Conservation (phyloP, 2,888 invertebrate genomes). For the Drosophila niveifrons region DNA sequence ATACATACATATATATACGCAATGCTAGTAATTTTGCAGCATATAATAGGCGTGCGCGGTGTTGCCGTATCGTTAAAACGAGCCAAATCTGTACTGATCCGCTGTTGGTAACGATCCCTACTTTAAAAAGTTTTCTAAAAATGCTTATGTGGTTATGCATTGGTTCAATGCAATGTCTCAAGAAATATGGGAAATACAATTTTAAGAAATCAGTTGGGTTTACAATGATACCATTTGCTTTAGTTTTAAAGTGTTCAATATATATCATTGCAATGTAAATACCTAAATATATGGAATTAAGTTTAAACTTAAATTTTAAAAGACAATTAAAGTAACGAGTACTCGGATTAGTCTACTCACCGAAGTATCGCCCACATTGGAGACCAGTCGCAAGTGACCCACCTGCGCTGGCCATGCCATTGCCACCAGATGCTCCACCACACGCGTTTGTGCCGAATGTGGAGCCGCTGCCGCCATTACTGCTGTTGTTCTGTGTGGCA, state of each 20-base stretch:
- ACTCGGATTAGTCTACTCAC: conserved; percentile 41
- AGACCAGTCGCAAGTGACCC: conserved; percentile 29
- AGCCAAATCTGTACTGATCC: background rate
- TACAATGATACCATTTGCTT: no score
- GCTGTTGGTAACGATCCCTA: no score
- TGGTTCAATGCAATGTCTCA: no score
- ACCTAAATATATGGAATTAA: no score
- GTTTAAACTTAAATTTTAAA: no score
- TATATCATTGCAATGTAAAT: no score
- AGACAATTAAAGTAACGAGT: no score
- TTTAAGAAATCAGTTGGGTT: no score
- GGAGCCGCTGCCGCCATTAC: conserved; percentile 9
- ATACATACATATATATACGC: conserved; percentile 2
- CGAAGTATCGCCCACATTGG: conserved; percentile 55
- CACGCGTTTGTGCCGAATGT: conserved; percentile 39
- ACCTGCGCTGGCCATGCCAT: conserved; percentile 26
- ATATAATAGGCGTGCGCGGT: conserved; percentile 8
- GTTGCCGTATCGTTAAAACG: conserved; percentile 39
- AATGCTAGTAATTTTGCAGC: conserved; percentile 39
- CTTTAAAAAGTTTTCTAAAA: no score
- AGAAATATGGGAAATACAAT: no score
- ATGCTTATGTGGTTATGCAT: no score
- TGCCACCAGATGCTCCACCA: conserved; percentile 37
- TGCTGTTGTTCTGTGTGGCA: conserved; percentile 32
- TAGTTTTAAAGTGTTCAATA: no score